phyloP scores from a whole-genome alignment of 2,113 vertebrate genomes.

The Globicephala melas region DNA sequence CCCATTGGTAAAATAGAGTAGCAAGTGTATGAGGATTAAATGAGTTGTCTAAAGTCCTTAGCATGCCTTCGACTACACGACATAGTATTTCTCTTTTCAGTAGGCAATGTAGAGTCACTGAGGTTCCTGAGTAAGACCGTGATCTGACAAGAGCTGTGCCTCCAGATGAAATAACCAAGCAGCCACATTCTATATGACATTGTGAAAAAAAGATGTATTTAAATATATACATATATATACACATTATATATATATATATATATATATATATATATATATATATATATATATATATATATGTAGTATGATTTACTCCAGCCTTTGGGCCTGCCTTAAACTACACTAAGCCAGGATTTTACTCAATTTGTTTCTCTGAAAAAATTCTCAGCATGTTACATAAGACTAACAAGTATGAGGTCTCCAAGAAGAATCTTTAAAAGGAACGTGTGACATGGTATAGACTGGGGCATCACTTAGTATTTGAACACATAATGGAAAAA shows the following conservation, averaged over 20 bases:
- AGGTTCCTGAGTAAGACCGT: background rate
- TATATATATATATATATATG: background rate
- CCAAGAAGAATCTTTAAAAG: slow-evolving; percentile 44
- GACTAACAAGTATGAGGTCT: slow-evolving; percentile 31
- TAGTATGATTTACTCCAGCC: background rate
- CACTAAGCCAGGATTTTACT: background rate
- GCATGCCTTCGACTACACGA: background rate
- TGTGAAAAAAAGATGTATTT: background rate
- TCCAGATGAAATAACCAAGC: background rate
- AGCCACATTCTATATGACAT: rapidly evolving
- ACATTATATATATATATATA: background rate
- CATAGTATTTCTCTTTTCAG: background rate
- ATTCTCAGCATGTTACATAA: slow-evolving; percentile 42
- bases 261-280: background rate
- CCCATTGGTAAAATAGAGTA: background rate
- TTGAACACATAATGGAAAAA: slow-evolving; percentile 10
- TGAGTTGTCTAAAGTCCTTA: background rate
- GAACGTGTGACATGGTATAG: slow-evolving; percentile 15
- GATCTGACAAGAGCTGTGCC: background rate
- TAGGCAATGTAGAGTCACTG: rapidly evolving
- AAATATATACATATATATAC: background rate
- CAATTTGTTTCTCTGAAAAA: slow-evolving; percentile 33
- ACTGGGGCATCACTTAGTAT: background rate
- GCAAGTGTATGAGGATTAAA: background rate
- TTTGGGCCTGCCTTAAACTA: background rate